Evolutionary conservation across 2,888 invertebrate genomes (phyloP).

Genomic region (Platycheirus rosarum): DNA sequence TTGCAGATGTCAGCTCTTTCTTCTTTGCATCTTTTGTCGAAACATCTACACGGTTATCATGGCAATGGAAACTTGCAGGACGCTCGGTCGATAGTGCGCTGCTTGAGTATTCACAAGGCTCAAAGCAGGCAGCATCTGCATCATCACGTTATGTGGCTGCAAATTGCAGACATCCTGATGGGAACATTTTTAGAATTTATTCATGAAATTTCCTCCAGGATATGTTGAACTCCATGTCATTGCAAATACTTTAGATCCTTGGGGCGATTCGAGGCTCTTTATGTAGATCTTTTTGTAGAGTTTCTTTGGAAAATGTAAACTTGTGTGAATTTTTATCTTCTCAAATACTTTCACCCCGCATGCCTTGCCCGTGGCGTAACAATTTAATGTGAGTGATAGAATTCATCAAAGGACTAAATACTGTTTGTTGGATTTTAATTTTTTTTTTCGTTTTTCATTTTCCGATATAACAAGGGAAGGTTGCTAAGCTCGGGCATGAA

Average conservation of each 20-base stretch:
- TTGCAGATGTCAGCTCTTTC: constrained; percentile 1
- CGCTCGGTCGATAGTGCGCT: not conserved
- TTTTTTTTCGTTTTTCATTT: too few relatives aligned
- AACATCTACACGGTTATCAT: not conserved
- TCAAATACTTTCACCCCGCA: constrained; percentile 1
- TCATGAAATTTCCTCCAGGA: constrained; percentile 21
- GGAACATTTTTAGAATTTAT: constrained; percentile 12
- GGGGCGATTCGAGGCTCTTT: not conserved
- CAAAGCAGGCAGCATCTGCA: constrained; percentile 1
- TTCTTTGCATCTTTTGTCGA: not conserved
- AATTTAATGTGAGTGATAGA: not conserved
- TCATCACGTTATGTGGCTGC: constrained; percentile 6
- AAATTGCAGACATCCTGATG: not conserved
- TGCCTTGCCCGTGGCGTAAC: not conserved
- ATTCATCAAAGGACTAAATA: constrained; percentile 21
- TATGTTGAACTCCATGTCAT: constrained; percentile 13
- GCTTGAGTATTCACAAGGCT: not conserved
- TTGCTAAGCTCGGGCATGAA: too few relatives aligned
- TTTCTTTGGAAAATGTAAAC: constrained; percentile 4
- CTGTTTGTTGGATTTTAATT: not conserved
- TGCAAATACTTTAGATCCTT: not conserved
- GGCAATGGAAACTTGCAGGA: not conserved
- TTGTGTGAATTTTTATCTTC: constrained; percentile 22
- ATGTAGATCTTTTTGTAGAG: not conserved
- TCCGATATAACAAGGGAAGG: too few relatives aligned